A percentile compares a stretch with the other conserved stretches of the same genome.
phyloP scores from a whole-genome alignment of 2,797 vertebrate genomes.

The Danio choprae region DNA sequence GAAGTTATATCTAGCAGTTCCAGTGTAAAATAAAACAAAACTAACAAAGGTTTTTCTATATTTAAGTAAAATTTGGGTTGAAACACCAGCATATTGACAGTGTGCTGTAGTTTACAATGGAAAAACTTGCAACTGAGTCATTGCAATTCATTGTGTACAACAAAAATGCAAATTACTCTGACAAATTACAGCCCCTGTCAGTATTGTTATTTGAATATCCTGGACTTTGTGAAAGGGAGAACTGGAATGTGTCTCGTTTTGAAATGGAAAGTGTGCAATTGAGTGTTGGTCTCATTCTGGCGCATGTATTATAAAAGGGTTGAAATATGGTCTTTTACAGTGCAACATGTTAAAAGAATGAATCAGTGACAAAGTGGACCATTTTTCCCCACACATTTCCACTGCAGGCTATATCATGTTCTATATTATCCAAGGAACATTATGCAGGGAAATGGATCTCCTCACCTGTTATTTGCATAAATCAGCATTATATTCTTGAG shows the following conservation, averaged over 20 bases:
- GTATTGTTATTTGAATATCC: not conserved
- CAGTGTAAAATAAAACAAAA: too few species aligned
- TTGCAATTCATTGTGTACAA: not conserved
- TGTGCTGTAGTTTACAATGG: too few species aligned
- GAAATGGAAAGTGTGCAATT: not conserved
- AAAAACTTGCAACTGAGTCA: too few species aligned
- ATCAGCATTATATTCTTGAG: constrained; percentile 45
- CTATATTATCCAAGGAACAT: constrained; percentile 29
- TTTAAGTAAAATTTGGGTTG: too few species aligned
- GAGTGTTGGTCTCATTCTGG: not conserved
- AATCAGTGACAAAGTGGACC: constrained; percentile 27
- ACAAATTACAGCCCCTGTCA: not conserved
- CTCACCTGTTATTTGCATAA: constrained; percentile 49
- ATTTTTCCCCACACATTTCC: not conserved
- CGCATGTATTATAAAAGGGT: not conserved
- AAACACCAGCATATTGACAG: too few species aligned
- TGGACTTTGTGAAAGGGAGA: not conserved
- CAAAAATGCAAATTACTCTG: not conserved
- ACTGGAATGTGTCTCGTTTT: not conserved
- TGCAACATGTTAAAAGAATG: constrained; percentile 16
- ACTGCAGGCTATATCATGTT: constrained; percentile 16
- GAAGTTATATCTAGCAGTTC: too few species aligned
- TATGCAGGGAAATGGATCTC: constrained; percentile 21
- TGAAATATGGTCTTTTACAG: not conserved
- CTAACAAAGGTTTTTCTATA: too few species aligned